Conservation (phyloP, 1,140 invertebrate species). For the Spodoptera frugiperda region DNA sequence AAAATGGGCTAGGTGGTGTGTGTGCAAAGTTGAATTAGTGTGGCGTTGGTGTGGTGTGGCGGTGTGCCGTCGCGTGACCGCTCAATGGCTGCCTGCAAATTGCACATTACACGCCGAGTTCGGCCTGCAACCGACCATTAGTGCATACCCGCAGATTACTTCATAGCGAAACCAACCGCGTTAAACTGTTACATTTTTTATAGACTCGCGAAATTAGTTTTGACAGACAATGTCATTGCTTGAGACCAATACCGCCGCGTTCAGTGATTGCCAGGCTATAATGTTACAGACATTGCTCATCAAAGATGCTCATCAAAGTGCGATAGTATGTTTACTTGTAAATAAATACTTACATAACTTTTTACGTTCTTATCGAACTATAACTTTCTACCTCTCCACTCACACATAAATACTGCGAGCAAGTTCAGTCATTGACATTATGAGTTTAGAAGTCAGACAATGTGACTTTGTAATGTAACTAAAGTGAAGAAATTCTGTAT, state of each 20-base stretch:
- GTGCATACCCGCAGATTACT: slow-evolving; percentile 81
- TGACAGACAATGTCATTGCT: slow-evolving; percentile 3
- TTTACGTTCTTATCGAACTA: no score
- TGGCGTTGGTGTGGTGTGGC: slow-evolving; percentile 38
- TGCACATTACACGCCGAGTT: slow-evolving; percentile 78
- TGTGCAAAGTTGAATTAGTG: slow-evolving; percentile 7
- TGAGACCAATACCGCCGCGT: no score
- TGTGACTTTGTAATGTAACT: not conserved
- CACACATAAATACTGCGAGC: no score
- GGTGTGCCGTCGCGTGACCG: slow-evolving; percentile 72
- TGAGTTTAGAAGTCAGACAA: not conserved
- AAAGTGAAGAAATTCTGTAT: no score
- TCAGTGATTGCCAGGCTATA: no score
- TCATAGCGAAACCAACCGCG: slow-evolving; percentile 77
- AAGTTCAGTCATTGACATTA: slow-evolving; percentile 1
- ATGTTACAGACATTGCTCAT: no score
- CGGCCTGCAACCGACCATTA: slow-evolving; percentile 77
- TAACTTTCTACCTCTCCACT: no score
- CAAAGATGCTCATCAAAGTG: no score
- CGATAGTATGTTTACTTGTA: not conserved
- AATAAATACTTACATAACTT: not conserved
- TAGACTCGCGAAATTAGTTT: slow-evolving; percentile 52
- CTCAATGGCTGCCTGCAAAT: slow-evolving; percentile 73
- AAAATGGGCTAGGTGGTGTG: not conserved
- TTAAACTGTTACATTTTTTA: slow-evolving; percentile 71